Conservation (phyloP, 2,888 invertebrate genomes). For the Trachelus stipa region DNA sequence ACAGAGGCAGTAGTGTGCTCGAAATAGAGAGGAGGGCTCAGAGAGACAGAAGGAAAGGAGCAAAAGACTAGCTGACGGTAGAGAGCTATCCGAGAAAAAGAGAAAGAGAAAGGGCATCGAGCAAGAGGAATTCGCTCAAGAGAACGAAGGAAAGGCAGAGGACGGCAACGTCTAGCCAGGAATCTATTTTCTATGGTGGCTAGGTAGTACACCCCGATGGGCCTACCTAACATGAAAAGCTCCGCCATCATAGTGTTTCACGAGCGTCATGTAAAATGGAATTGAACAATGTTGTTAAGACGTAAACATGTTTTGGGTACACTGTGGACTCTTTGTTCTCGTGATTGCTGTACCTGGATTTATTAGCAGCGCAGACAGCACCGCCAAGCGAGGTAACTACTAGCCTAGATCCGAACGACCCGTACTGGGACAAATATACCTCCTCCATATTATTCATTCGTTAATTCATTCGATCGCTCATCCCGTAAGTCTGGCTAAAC, state of each 20-base stretch:
- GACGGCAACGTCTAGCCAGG: too few relatives aligned
- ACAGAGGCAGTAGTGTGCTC: not conserved
- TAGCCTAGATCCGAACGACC: constrained; percentile 8
- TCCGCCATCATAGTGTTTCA: constrained; percentile 51
- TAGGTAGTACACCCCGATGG: constrained; percentile 38
- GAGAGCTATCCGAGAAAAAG: not conserved
- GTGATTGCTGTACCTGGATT: constrained; percentile 65
- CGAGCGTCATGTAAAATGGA: constrained; percentile 64
- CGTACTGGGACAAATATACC: too few relatives aligned
- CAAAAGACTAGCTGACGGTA: not conserved
- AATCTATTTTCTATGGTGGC: constrained; percentile 40
- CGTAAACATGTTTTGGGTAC: constrained; percentile 66
- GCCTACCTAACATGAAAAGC: constrained; percentile 50
- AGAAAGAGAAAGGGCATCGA: not conserved
- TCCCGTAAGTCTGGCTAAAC: too few relatives aligned
- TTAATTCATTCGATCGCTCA: too few relatives aligned
- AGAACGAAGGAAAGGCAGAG: constrained; percentile 23
- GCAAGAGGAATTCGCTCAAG: not conserved
- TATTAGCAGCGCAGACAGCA: constrained; percentile 62
- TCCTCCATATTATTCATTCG: too few relatives aligned
- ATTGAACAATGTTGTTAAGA: constrained; percentile 67
- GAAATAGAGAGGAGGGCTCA: not conserved
- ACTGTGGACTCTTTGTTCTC: constrained; percentile 65
- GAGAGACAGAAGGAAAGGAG: too few relatives aligned
- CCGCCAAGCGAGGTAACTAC: constrained; percentile 63